phyloP scores from a whole-genome alignment of 1,140 invertebrate species.

The Bombus consobrinus region DNA sequence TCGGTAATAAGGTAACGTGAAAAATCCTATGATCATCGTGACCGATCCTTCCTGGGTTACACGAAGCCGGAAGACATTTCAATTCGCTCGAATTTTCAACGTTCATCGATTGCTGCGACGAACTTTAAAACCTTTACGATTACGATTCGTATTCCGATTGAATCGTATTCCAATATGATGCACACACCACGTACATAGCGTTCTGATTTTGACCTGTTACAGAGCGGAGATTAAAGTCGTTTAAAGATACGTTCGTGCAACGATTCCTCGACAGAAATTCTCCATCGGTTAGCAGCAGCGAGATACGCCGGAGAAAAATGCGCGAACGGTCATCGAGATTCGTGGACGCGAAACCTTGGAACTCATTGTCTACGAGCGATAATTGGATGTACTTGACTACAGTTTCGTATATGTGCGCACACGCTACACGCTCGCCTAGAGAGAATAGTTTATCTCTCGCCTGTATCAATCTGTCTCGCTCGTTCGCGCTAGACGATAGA shows the following conservation, averaged over 20 bases:
- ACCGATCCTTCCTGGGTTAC: not conserved
- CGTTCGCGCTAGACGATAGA: slow-evolving; percentile 48
- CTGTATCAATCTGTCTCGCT: slow-evolving; percentile 48
- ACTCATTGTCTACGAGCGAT: slow-evolving; percentile 61
- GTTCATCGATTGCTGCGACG: no score
- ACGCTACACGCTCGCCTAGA: not conserved
- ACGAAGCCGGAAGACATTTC: no score
- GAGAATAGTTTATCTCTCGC: slow-evolving; percentile 56
- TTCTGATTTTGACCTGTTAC: no score
- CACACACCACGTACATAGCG: no score
- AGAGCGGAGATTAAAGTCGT: no score
- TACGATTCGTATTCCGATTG: no score
- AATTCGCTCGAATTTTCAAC: no score
- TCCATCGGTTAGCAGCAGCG: not conserved
- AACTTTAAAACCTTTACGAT: no score
- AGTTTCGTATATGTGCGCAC: slow-evolving; percentile 39
- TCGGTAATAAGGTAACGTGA: slow-evolving; percentile 5
- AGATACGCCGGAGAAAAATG: slow-evolving; percentile 40
- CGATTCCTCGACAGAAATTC: not conserved
- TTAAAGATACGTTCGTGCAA: not conserved
- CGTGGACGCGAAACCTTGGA: slow-evolving; percentile 59
- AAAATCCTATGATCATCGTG: not conserved
- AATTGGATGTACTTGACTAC: slow-evolving; percentile 59
- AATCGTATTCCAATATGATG: no score
- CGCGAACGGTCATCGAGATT: slow-evolving; percentile 55